Evolutionary conservation across 2,113 vertebrate genomes (phyloP).

Genomic region (Coptodon bakossiorum): DNA sequence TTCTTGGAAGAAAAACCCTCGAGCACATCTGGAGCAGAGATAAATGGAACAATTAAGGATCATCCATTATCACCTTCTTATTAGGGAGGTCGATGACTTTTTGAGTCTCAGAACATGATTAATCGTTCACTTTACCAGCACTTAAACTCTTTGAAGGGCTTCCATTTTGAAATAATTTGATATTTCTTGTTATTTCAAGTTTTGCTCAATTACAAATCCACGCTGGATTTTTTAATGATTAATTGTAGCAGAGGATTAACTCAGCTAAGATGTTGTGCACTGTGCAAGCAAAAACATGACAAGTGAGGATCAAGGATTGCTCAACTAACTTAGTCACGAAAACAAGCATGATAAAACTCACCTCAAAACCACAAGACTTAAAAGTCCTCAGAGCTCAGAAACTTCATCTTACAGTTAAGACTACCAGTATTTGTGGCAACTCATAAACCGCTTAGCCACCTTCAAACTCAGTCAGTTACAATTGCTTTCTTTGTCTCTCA

Average conservation of each 20-base stretch:
- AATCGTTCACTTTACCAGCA: not conserved
- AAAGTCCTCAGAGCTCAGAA: not conserved
- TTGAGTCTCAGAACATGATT: slow-evolving; percentile 6
- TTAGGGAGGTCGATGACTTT: slow-evolving; percentile 7
- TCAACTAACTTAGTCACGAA: not conserved
- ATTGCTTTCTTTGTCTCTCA: slow-evolving; percentile 12
- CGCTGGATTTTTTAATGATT: not conserved
- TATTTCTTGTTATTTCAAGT: not conserved
- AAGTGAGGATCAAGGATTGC: not conserved
- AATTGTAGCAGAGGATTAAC: not conserved
- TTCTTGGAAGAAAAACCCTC: not conserved
- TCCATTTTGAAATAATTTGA: not conserved
- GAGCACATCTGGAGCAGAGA: slow-evolving; percentile 11
- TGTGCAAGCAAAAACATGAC: not conserved
- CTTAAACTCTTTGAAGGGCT: not conserved
- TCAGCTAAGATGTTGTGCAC: not conserved
- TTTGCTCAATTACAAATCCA: not conserved
- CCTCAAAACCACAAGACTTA: not conserved
- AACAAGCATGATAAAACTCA: not conserved
- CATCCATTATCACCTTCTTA: slow-evolving; percentile 26
- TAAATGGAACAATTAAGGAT: slow-evolving; percentile 19
- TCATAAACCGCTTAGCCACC: not conserved
- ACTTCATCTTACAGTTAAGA: not conserved
- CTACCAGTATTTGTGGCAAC: not conserved
- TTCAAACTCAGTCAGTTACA: not conserved